Evolutionary conservation across 2,888 invertebrate genomes (phyloP), one percentile per base, ranked within the genome.

Genomic region (Pyrgus malvae): DNA sequence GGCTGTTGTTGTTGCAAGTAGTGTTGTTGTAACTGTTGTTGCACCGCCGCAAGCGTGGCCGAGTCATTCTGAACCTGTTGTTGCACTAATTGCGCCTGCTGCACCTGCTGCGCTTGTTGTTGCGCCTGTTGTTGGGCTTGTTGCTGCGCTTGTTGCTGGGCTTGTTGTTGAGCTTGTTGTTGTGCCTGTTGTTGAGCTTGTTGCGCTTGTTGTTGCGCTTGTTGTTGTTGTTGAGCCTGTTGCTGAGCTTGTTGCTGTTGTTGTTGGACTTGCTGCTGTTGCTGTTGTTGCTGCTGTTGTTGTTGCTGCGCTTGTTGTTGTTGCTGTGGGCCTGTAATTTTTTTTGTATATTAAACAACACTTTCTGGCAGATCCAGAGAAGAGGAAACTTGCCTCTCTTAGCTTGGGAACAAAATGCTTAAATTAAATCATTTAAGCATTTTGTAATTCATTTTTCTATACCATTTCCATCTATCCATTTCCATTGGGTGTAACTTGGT

Each of bases 1-100:
- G 92, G 92, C 56, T 91, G 92, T 41, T 84, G 86, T 35, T 85
- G 91, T 58, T 90, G 90, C 45, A 83, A 84, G 42, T 88, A 91
- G 57, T 91, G 91, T 51, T 90, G 91, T 55, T 89, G 90, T 62
- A 88, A 50, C 60, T 89, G 88, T 65, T 88, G 87, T 62, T 90
- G 91, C 61, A 91, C 75, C n/a, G 89, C 89, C 0, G 88, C 89
- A 42, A 90, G 71, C 1, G 88, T 86, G 5, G 87, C 88, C 0
- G 88, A 83, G 42, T 90, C 90, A 23, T 84, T 90, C 63, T 90
- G 85, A 27, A 85, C 74, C 62, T 74, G 72, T 11, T 71, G 73
- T n/a, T 48, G 48, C 12, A 33, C 48, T 45, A 70, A 71, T 4
- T 71, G 70, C 12, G 76, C 76, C 56, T 71, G 66, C 66, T 64